Base-by-base conservation (phyloP, 2,113 vertebrate genomes). In the Ailurus styani region DNA sequence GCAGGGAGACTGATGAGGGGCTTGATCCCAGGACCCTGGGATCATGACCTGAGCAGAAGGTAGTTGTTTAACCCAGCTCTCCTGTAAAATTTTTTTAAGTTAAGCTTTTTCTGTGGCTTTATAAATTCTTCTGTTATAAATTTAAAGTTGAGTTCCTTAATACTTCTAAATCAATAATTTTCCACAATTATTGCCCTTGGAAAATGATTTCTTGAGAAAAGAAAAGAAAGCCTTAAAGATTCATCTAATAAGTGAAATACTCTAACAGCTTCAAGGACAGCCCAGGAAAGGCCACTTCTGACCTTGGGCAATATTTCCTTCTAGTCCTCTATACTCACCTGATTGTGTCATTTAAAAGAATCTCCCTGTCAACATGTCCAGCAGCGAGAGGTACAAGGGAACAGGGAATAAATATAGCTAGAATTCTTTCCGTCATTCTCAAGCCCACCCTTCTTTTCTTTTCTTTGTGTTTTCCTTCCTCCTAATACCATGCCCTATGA, bases 161-260 rank as follows among this genome's bases (percentile, higher is more conserved):
- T 12, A 17, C 34, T 64, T 88, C 57, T 92, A 95, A 70, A 60
- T 93, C 94, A 97, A 85, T 96, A 93, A 95, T 96, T 97, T 95
- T 93, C 47, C 86, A 91, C 40, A 66, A 4, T 96, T 93, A 75
- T 81, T 97, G 83, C 55, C 47, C 81, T 87, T 98, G 81, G 78
- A 96, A 97, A 96, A 97, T 97, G 68, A 96, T 95, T 79, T 40
- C 81, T 93, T 93, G 47, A 77, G 64, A 92, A 79, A 96, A 97
- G 77, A 93, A 96, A 96, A 86, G 93, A 95, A 97, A 94, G 52
- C 66, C 62, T 73, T 54, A 68, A 78, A 93, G 20, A 81, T 95
- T 93, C 70, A 96, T 92, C 50, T 81, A 84, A 60, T 79, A 66
- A 87, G 31, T 92, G 73, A 98, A 96, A 87, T 96, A 95, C 81